These are phyloP conservation scores for Fistularia tabacaria DNA, from an alignment of 2,797 vertebrate species.

Conservation along the genomic window DNA sequence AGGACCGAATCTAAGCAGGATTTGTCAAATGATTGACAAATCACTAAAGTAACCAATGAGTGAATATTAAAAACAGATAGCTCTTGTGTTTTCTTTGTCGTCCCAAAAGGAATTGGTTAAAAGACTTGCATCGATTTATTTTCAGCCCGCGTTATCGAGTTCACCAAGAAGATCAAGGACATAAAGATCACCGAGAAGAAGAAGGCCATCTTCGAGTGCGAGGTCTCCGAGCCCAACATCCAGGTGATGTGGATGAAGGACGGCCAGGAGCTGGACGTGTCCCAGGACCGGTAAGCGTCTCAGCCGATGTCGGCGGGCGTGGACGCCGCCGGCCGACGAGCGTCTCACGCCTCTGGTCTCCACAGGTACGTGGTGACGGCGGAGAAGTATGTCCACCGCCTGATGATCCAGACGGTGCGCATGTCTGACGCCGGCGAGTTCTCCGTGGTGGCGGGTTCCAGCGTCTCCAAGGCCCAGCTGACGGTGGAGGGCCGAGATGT, in stretches of 20 bases:
- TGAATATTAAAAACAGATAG: no score
- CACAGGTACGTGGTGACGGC: conserved; percentile 82
- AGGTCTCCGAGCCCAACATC: conserved; percentile 93
- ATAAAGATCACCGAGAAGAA: conserved; percentile 97
- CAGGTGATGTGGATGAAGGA: conserved; percentile 97
- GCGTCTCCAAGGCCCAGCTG: conserved; percentile 86
- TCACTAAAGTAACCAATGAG: no score
- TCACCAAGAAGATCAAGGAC: conserved; percentile 97
- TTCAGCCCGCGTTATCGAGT: conserved; percentile 93
- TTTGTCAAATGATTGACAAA: no score
- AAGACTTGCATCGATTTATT: not conserved
- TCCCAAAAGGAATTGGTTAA: no score
- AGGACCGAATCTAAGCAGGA: no score
- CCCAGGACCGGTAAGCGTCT: conserved; percentile 81
- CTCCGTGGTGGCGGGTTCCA: conserved; percentile 92
- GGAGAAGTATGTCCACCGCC: conserved; percentile 90
- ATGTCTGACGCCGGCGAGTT: conserved; percentile 93
- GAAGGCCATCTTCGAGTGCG: conserved; percentile 94
- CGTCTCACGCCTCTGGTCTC: not conserved
- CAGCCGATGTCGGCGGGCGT: not conserved
- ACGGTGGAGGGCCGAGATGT: conserved; percentile 91
- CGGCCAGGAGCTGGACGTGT: conserved; percentile 86
- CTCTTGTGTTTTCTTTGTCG: no score
- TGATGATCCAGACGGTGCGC: conserved; percentile 87
- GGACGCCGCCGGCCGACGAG: no score